Percentiles rank a stretch among this genome's conserved stretches.
Evolutionary conservation across 53 echinoderm and acorn worm genomes (phyloP).

Genomic region (Holothuria scabra): DNA sequence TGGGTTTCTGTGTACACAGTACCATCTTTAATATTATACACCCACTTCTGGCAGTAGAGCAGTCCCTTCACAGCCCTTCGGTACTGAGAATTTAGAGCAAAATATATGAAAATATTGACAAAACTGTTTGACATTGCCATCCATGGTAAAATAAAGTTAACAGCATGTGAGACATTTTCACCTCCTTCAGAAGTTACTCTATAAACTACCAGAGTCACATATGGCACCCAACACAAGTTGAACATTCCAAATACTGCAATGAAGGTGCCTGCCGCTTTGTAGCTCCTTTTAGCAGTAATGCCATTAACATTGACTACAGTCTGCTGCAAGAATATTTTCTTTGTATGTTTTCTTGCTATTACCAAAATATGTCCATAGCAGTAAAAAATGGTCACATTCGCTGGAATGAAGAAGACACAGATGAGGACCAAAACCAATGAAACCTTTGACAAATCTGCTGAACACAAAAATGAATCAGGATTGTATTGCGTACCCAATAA

Average conservation of each 20-base stretch:
- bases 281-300: neutral
- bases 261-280: slow-evolving; percentile 47
- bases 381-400: slow-evolving; percentile 39
- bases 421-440: neutral
- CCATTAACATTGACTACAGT: neutral
- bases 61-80: slow-evolving; percentile 15
- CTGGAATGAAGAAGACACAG: slow-evolving; percentile 17
- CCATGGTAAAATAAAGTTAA: slow-evolving; percentile 50
- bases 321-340: slow-evolving; percentile 18
- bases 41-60: neutral
- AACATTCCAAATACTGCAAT: slow-evolving; percentile 39
- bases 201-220: slow-evolving; percentile 34
- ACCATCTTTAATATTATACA: neutral
- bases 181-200: neutral
- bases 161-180: neutral
- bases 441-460: slow-evolving; percentile 5
- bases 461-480: slow-evolving; percentile 49
- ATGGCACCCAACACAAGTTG: slow-evolving; percentile 57
- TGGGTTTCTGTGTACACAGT: neutral
- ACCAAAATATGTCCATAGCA: slow-evolving; percentile 15
- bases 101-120: slow-evolving; percentile 43
- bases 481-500: slow-evolving; percentile 49
- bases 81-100: slow-evolving; percentile 26
- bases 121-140: slow-evolving; percentile 59
- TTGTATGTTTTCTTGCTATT: slow-evolving; percentile 34